Evolutionary conservation across 2,797 vertebrate species (phyloP).

Genomic region (Chloroceryle inda): DNA sequence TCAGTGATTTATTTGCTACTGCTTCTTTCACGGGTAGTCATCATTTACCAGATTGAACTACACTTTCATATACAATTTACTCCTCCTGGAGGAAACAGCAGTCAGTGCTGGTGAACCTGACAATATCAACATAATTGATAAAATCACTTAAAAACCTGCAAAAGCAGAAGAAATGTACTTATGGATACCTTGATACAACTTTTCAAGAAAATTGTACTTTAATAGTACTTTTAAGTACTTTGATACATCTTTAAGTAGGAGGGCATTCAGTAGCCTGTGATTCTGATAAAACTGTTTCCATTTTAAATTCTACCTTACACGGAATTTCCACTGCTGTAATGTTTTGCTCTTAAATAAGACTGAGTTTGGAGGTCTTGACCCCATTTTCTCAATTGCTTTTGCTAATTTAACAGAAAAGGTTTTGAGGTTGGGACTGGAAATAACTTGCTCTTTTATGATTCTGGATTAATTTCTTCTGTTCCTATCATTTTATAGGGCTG

Average conservation of each 20-base stretch:
- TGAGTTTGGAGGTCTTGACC: conserved; percentile 18
- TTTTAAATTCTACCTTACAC: conserved; percentile 7
- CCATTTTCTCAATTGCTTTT: conserved; percentile 50
- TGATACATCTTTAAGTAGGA: background rate
- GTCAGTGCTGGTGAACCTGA: background rate
- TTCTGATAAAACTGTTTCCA: conserved; percentile 15
- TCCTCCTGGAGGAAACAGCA: background rate
- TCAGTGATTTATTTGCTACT: background rate
- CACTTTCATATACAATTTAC: background rate
- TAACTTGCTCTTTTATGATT: background rate
- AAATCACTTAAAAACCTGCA: background rate
- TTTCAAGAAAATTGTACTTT: background rate
- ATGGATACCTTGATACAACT: background rate
- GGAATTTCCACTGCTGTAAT: background rate
- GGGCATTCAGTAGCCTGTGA: background rate
- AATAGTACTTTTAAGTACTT: background rate
- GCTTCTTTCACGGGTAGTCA: background rate
- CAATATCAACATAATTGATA: background rate
- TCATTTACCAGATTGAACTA: background rate
- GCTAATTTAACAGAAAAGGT: background rate
- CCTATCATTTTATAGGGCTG: background rate
- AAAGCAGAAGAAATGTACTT: background rate
- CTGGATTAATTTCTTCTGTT: conserved; percentile 13
- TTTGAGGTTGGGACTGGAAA: conserved; percentile 11
- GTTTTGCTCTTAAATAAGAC: conserved; percentile 41